Base-by-base conservation (phyloP, 2,113 vertebrate species). In the Halcyon malimbica region DNA sequence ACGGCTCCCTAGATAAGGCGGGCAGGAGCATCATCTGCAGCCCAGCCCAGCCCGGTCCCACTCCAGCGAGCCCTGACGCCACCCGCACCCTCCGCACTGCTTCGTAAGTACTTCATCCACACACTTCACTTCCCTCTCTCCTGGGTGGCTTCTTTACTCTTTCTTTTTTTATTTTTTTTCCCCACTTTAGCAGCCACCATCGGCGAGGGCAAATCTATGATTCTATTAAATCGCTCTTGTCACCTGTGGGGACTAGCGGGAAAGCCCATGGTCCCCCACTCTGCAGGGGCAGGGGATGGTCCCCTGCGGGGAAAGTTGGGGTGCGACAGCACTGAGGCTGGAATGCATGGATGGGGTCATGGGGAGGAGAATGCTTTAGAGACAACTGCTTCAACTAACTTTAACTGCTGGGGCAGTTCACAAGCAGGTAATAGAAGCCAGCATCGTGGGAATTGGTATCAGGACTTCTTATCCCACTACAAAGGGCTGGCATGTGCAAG, bases 1-100 rank as follows among this genome's bases (percentile, higher is more conserved):
- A 98, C 97, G 1, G 80, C 75, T 28, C 80, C 82, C 94, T 97
- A 97, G 94, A 98, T 97, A 98, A 98, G 96, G 96, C 75, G 16
- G 74, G 92, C 60, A 25, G 82, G 62, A 88, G 84, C 77, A 14
- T 20, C 94, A 5, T 63, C 92, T 17, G 60, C 89, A 33, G 70
- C 71, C 81, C 92, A 88, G 70, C 75, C 33, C 50, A 8, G 64
- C 35, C 50, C 39, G 13, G 80, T 78, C 48, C 73, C 31, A 53
- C 64, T 94, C 50, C 89, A 63, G 88, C 35, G 35, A 91, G 33
- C 39, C 6, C 67, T 3, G 6, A 19, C 48, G 16, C 53, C 42
- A 44, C 48, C 28, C 37, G 18, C 81, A 41, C 29, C 65, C 75
- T 25, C 19, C 31, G 31, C 51, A 16, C 60, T 0, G 2, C 73